Percentiles rank a stretch among this genome's conserved stretches.
phyloP scores from a whole-genome alignment of 2,113 vertebrate genomes.

The Orycteropus afer region DNA sequence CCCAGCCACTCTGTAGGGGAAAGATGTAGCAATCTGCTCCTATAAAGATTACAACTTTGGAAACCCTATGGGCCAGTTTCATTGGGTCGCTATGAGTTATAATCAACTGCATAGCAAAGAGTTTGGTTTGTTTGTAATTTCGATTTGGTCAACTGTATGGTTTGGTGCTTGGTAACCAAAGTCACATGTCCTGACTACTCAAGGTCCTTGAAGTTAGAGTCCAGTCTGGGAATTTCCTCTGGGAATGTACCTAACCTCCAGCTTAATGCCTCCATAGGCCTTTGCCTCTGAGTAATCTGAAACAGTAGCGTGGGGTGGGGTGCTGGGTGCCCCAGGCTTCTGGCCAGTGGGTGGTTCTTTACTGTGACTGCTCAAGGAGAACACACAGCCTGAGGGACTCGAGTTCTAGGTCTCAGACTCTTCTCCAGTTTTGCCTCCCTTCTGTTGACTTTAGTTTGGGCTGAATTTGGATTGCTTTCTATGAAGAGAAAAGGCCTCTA shows the following conservation, averaged over 20 bases:
- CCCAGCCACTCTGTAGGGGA: background rate
- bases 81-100: background rate
- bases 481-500: background rate
- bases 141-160: background rate
- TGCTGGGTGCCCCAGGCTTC: background rate
- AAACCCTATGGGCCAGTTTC: background rate
- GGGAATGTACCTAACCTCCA: background rate
- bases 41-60: background rate
- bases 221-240: background rate
- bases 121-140: background rate
- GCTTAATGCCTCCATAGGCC: background rate
- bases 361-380: background rate
- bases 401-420: background rate
- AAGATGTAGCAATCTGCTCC: background rate
- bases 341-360: background rate
- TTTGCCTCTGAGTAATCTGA: background rate
- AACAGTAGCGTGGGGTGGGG: background rate
- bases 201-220: background rate
- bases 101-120: background rate
- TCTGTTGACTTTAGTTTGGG: background rate
- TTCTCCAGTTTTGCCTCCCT: background rate
- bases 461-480: background rate
- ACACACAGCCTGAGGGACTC: background rate
- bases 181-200: background rate
- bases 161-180: conserved; percentile 15